phyloP scores from a whole-genome alignment of 2,888 invertebrate species.

The Ommatoiulus sabulosus region DNA sequence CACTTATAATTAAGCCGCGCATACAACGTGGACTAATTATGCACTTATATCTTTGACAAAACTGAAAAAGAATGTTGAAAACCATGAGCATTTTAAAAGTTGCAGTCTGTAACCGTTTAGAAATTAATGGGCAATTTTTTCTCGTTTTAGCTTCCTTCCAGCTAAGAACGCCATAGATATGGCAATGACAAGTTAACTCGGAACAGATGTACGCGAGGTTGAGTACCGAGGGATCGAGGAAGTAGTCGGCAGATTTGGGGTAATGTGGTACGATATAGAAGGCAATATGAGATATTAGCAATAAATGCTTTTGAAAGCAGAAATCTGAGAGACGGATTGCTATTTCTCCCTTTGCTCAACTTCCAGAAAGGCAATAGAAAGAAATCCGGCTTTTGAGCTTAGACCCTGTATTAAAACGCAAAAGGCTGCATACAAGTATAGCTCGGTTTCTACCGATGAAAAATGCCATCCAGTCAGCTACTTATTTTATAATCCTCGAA shows the following conservation, averaged over 20 bases:
- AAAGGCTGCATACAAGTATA: not conserved
- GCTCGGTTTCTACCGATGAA: slow-evolving; percentile 9
- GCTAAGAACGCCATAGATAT: not conserved
- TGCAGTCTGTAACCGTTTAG: not conserved
- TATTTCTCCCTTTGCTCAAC: not conserved
- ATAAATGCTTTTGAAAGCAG: slow-evolving; percentile 20
- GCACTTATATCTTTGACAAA: not conserved
- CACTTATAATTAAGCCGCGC: too few relatives aligned
- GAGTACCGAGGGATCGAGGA: not conserved
- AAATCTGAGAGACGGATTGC: slow-evolving; percentile 28
- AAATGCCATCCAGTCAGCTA: not conserved
- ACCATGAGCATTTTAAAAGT: not conserved
- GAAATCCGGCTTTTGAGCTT: slow-evolving; percentile 33
- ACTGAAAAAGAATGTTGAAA: not conserved
- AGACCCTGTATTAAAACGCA: not conserved
- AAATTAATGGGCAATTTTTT: not conserved
- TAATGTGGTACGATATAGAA: not conserved
- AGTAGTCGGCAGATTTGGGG: not conserved
- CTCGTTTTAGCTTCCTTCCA: not conserved
- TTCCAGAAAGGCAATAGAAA: slow-evolving; percentile 5
- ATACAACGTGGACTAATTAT: too few relatives aligned
- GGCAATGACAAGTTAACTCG: not conserved
- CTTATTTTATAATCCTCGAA: slow-evolving; percentile 38
- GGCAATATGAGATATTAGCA: slow-evolving; percentile 36
- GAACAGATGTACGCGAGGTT: not conserved